Base-by-base conservation (phyloP, 2,888 invertebrate genomes). In the Sphaerophoria taeniata region DNA sequence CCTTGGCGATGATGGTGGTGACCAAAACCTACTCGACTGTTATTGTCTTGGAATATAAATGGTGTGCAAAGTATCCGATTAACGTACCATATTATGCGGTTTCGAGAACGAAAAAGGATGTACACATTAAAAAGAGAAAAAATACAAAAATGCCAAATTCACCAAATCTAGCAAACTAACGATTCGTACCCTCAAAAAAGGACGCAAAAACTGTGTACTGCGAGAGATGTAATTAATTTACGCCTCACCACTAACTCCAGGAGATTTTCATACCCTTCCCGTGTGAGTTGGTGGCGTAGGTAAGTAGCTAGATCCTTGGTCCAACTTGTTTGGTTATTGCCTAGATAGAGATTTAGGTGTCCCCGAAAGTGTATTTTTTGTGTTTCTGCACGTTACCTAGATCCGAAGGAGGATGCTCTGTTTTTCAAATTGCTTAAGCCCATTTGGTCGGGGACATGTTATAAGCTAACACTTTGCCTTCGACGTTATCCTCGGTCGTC, bases 1-100 rank as follows among this genome's bases (percentile, higher is more conserved):
- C 24, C 24, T 24, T 2, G 24, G 24, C 24, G 24, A 24, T n/a
- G n/a, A n/a, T 24, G 24, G 24, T 24, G 24, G 24, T 24, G 24
- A 24, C 24, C 24, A 24, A 24, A 24, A 43, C 36, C 72, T 77
- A 69, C 72, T 77, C 61, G 72, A 67, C 56, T 71, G 70, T 71
- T 83, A 65, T 75, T 80, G 24, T 80, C 75, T 80, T 43, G 51
- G 80, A 67, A 84, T 84, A 76, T 76, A 84, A 80, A 84, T 84
- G 84, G 71, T n/a, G 84, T 84, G 80, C 84, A 80, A 84, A 84
- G 80, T 80, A 75, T 67, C 84, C 80, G 67, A 84, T 84, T 84
- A 84, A 75, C 80, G 75, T 84, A 80, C 72, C 72, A 71, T 80
- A 80, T 80, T 80, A 84, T 84, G 84, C 80, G 84, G 84, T 80